Conservation (phyloP, 2,888 invertebrate genomes). For the Andrena praecox region DNA sequence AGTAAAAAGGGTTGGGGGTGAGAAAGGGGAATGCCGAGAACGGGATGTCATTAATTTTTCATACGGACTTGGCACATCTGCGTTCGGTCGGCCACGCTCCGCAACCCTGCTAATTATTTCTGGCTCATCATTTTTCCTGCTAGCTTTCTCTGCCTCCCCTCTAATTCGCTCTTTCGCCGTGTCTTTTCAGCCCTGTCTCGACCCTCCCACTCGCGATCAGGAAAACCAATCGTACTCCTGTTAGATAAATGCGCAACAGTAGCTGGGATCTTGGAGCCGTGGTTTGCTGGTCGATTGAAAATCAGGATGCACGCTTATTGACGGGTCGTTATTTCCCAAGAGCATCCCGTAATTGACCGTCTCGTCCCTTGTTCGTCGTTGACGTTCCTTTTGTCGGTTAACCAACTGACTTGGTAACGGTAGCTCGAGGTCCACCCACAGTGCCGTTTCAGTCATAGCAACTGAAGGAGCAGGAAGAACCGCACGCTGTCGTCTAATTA, state of each 20-base stretch:
- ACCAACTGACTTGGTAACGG: neutral
- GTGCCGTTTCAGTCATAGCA: too few relatives aligned
- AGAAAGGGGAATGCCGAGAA: conserved; percentile 45
- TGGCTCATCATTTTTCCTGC: conserved; percentile 62
- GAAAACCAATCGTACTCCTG: conserved; percentile 8
- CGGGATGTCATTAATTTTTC: conserved; percentile 72
- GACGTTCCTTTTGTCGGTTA: conserved; percentile 5
- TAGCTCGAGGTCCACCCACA: neutral
- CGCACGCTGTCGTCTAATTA: conserved; percentile 39
- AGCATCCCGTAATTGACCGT: conserved; percentile 45
- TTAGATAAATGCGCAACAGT: conserved; percentile 41
- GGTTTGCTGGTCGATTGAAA: conserved; percentile 45
- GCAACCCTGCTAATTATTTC: conserved; percentile 72
- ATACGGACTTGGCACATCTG: conserved; percentile 68
- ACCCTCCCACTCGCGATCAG: neutral
- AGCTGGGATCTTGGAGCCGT: neutral
- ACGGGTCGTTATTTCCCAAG: conserved; percentile 50
- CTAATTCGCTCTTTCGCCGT: conserved; percentile 15
- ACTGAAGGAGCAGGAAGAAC: neutral
- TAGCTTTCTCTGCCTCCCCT: conserved; percentile 19
- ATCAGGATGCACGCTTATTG: conserved; percentile 49
- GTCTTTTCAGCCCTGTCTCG: neutral
- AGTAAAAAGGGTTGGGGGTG: conserved; percentile 46
- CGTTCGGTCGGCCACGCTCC: conserved; percentile 63
- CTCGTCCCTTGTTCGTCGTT: neutral